phyloP scores from a whole-genome alignment of 2,113 vertebrate species.

The Xiphophorus maculatus region DNA sequence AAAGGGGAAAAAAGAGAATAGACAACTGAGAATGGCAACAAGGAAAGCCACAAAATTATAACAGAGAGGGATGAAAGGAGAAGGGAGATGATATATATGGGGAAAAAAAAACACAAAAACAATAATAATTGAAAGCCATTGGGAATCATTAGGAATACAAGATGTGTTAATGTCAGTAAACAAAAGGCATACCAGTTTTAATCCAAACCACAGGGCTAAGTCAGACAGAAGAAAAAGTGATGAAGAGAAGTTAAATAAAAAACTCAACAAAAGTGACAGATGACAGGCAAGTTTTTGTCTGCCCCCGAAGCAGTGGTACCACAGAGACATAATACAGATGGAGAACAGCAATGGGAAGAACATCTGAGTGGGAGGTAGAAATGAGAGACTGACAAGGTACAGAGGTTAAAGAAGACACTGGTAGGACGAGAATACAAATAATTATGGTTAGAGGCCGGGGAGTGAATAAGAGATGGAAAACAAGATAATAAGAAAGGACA shows the following conservation, averaged over 20 bases:
- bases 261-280: constrained; percentile 32
- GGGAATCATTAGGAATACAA: constrained; percentile 9
- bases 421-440: constrained; percentile 1
- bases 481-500: not conserved
- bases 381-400: constrained; percentile 11
- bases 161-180: constrained; percentile 30
- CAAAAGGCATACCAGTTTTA: constrained; percentile 6
- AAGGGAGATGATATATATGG: constrained; percentile 17
- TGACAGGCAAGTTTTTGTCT: constrained; percentile 48
- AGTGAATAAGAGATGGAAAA: not conserved
- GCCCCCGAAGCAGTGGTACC: constrained; percentile 29
- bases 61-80: constrained; percentile 14
- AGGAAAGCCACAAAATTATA: constrained; percentile 12
- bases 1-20: not conserved
- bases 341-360: constrained; percentile 16
- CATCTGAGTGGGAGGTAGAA: constrained; percentile 8
- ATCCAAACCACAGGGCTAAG: constrained; percentile 11
- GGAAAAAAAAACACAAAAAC: constrained; percentile 8
- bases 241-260: constrained; percentile 22
- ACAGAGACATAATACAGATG: constrained; percentile 42
- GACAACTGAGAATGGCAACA: constrained; percentile 16
- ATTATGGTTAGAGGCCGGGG: not conserved
- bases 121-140: not conserved
- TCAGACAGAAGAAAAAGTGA: constrained; percentile 37
- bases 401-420: constrained; percentile 8